Evolutionary conservation across 2,888 invertebrate species (phyloP).

Genomic region (Dolichomitus sp.): DNA sequence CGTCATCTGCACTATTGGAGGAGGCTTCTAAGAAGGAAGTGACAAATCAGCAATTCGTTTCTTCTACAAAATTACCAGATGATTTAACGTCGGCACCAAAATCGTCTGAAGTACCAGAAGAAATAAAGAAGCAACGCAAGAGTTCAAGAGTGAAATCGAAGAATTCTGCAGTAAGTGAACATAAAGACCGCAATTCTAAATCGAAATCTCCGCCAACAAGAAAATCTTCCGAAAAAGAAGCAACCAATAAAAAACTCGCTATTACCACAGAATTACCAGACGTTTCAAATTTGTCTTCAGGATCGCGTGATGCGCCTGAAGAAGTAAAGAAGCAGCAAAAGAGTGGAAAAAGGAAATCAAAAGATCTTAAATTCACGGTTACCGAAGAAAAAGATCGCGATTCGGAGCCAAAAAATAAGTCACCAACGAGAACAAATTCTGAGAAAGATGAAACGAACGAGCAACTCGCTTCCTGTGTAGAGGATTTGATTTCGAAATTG

Average conservation of each 20-base stretch:
- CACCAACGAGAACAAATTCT: constrained; percentile 15
- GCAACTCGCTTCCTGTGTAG: background rate
- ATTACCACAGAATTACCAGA: background rate
- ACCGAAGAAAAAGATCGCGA: background rate
- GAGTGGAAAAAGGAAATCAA: background rate
- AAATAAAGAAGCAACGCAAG: background rate
- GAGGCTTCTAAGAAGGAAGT: background rate
- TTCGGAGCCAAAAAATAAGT: background rate
- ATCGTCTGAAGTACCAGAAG: background rate
- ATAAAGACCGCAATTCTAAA: background rate
- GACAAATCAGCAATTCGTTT: background rate
- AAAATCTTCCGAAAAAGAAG: background rate
- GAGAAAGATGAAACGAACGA: background rate
- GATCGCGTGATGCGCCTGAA: background rate
- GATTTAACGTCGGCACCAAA: background rate
- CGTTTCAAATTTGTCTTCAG: background rate
- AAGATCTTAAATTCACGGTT: background rate
- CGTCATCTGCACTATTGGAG: background rate
- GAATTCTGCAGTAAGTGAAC: background rate
- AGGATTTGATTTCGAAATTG: background rate
- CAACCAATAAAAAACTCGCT: background rate
- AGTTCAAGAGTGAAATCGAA: background rate
- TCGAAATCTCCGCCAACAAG: background rate
- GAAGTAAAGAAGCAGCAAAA: background rate
- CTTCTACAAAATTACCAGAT: background rate